These are phyloP conservation scores for Cathartes aura DNA, from an alignment of 2,113 vertebrate genomes.

Conservation along the genomic window DNA sequence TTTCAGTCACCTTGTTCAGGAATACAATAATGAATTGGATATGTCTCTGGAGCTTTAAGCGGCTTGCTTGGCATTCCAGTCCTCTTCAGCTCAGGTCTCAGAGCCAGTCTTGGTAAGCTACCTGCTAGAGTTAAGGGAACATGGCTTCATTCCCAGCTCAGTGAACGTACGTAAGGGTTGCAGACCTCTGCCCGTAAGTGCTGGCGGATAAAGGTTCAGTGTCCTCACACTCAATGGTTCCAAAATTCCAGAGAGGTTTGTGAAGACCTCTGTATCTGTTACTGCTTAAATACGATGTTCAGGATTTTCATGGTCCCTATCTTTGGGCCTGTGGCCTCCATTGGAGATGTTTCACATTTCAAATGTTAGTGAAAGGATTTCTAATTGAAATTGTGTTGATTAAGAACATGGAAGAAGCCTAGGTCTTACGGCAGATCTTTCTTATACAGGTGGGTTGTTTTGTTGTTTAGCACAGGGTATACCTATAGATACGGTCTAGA, in stretches of 20 bases:
- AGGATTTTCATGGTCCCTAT: not conserved
- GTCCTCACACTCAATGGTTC: not conserved
- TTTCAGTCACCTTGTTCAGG: not conserved
- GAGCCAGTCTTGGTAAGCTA: not conserved
- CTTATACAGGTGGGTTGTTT: not conserved
- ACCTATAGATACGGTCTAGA: not conserved
- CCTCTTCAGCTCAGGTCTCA: not conserved
- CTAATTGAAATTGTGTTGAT: not conserved
- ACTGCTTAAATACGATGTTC: not conserved
- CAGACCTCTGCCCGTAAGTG: not conserved
- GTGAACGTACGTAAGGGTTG: accelerated
- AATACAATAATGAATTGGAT: not conserved
- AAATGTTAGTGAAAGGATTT: not conserved
- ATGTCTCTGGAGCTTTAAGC: not conserved
- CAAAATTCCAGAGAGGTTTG: not conserved
- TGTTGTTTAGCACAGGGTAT: not conserved
- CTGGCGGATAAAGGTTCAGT: not conserved
- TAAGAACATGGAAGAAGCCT: not conserved
- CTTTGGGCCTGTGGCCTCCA: not conserved
- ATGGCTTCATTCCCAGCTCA: not conserved
- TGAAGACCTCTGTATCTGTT: not conserved
- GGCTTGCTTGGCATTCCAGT: not conserved
- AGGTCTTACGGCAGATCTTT: not conserved
- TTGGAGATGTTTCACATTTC: not conserved
- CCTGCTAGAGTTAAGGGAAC: not conserved